A percentile compares a stretch with the other conserved stretches of the same genome.
phyloP scores from a whole-genome alignment of 2,113 vertebrate genomes.

The Tetrao urogallus region DNA sequence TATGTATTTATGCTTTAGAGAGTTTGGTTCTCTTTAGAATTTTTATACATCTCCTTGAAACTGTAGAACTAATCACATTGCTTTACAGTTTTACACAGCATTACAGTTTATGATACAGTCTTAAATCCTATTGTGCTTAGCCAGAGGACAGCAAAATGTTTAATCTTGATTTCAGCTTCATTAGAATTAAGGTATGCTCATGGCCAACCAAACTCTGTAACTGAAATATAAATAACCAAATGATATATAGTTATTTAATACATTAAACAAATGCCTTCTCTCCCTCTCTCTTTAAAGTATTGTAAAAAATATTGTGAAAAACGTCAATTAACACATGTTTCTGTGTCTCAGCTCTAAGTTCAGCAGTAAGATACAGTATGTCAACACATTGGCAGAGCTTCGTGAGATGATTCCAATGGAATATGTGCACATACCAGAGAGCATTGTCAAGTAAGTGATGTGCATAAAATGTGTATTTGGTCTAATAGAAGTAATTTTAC shows the following conservation, averaged over 20 bases:
- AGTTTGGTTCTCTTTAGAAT: not conserved
- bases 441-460: conserved; percentile 92
- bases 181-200: not conserved
- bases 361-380: conserved; percentile 97
- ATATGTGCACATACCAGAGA: conserved; percentile 93
- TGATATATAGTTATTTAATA: not conserved
- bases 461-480: not conserved
- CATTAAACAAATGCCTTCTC: not conserved
- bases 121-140: not conserved
- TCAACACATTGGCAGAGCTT: conserved; percentile 90
- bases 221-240: not conserved
- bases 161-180: not conserved
- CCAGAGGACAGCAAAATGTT: not conserved
- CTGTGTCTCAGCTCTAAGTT: conserved; percentile 90
- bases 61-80: not conserved
- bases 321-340: not conserved
- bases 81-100: not conserved
- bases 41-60: not conserved
- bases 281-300: not conserved
- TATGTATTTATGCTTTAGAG: not conserved
- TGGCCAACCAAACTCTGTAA: not conserved
- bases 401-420: conserved; percentile 94
- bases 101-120: not conserved
- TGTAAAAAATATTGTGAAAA: not conserved
- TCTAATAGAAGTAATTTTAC: not conserved